Percentiles rank a stretch among this genome's conserved stretches.
These are phyloP conservation scores for Rhodeus uyekii DNA, from an alignment of 2,797 vertebrate genomes.

Conservation along the genomic window DNA sequence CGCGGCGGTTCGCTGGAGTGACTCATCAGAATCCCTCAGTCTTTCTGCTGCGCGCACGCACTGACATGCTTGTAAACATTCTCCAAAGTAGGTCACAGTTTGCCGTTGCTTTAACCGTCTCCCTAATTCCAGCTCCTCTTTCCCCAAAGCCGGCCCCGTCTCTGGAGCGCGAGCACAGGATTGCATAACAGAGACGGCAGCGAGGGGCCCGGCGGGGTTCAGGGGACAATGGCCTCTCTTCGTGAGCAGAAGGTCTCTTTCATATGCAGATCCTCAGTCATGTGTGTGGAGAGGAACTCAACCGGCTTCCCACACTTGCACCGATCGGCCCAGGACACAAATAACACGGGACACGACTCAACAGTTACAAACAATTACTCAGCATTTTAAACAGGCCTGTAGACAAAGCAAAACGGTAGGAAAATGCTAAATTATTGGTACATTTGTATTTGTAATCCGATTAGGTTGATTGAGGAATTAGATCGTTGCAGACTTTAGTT, in stretches of 20 bases:
- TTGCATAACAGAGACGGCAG: constrained; percentile 63
- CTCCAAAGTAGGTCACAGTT: constrained; percentile 75
- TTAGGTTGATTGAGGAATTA: too few relatives aligned
- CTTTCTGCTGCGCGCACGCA: background rate
- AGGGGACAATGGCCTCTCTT: constrained; percentile 57
- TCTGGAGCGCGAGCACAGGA: too few relatives aligned
- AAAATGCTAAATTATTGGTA: background rate
- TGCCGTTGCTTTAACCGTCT: constrained; percentile 61
- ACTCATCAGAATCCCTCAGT: constrained; percentile 38
- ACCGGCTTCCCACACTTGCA: constrained; percentile 55
- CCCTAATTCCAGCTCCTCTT: constrained; percentile 45
- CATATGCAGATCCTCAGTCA: constrained; percentile 71
- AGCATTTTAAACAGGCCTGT: constrained; percentile 10
- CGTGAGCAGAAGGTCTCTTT: constrained; percentile 70
- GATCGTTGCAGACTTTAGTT: too few relatives aligned
- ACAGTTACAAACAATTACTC: constrained; percentile 23
- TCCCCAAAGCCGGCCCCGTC: constrained; percentile 24
- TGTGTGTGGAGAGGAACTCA: constrained; percentile 57
- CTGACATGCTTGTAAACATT: constrained; percentile 55
- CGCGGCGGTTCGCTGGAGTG: background rate
- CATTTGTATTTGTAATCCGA: background rate
- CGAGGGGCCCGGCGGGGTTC: constrained; percentile 54
- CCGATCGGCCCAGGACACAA: constrained; percentile 23
- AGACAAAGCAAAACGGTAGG: background rate
- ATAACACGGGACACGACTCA: background rate